Evolutionary conservation across 2,113 vertebrate genomes (phyloP).

Genomic region (human (Homo sapiens)): GRCh38 chrY:15956001-15956500

Average conservation of each 20-base stretch:
- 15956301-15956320: neutral
- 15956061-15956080: accelerated
- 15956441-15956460: neutral
- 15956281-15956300: neutral
- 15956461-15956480: neutral
- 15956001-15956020: accelerated
- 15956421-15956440: neutral
- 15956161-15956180: no score
- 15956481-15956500: neutral
- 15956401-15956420: neutral
- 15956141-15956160: neutral
- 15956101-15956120: accelerated
- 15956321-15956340: neutral
- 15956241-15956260: neutral
- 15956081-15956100: accelerated
- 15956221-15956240: no score
- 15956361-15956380: no score
- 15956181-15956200: neutral
- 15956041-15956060: neutral
- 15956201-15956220: neutral
- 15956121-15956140: accelerated
- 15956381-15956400: neutral
- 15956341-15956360: neutral
- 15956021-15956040: no score
- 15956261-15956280: neutral